Evolutionary conservation across 2,113 vertebrate species (phyloP), one percentile per base, ranked within the genome.

Genomic region (Bungarus multicinctus): DNA sequence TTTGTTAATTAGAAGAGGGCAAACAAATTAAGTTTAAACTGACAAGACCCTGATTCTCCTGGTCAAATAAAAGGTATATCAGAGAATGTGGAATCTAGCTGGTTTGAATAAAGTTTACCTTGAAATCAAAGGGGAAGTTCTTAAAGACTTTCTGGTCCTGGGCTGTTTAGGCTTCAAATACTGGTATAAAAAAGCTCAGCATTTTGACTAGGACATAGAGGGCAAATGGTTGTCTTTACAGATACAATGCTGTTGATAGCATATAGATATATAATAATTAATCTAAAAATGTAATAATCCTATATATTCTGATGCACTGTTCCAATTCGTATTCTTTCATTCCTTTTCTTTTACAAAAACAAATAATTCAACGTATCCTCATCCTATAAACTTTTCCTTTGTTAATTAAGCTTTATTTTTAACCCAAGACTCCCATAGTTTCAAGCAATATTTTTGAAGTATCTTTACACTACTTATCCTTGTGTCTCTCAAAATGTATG

Each of bases 401-500:
- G 90, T 39, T 57, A 25, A 95, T 91, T 53, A 93, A 90, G 2
- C 87, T 20, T 9, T 0, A 47, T 74, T 94, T 47, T 55, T 89
- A 52, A 93, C 11, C 25, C 47, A 81, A 92, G 54, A 87, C 81
- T 20, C 30, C 88, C 8, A 91, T 85, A 64, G 86, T 89, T 95
- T 58, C 0, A 89, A 92, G 88, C 74, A 94, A 89, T 1, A 60
- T 74, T 81, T 95, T 16, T 86, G 74, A 91, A 90, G 18, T 52
- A 93, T 93, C 54, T 93, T 81, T 87, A 89, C 55, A 92, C 89
- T 45, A 30, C 8, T 93, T 81, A 89, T 88, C 47, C 87, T 88
- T 58, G 86, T 89, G 86, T 45, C 52, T 64, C 95, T 94, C n/a
- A 22, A 87, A 93, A 96, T 92, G 55, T 89, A 95, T 81, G 81